phyloP scores from a whole-genome alignment of 2,888 invertebrate genomes.

The Pollenia griseotomentosa region DNA sequence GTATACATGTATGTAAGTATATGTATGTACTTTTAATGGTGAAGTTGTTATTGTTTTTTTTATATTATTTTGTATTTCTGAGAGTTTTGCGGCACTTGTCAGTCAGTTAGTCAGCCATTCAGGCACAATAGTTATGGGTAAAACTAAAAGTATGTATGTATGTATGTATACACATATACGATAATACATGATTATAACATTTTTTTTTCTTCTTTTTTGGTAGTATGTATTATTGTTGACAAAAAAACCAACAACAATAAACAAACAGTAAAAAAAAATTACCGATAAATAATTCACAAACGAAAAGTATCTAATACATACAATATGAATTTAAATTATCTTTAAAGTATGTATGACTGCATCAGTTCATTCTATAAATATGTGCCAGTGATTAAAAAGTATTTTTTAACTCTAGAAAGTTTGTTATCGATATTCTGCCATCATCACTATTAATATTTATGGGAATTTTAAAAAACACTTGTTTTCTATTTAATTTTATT shows the following conservation, averaged over 20 bases:
- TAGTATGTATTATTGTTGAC: conserved; percentile 39
- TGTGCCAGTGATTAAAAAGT: background rate
- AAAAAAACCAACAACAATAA: conserved; percentile 16
- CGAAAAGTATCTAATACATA: background rate
- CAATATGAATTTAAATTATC: too few relatives aligned
- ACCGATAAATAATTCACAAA: conserved; percentile 24
- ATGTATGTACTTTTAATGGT: conserved; percentile 29
- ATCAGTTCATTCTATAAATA: background rate
- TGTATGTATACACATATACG: background rate
- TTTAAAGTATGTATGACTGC: background rate
- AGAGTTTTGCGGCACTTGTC: conserved; percentile 38
- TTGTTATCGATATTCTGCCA: conserved; percentile 11
- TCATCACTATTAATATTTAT: background rate
- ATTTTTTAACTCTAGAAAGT: background rate
- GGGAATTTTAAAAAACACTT: background rate
- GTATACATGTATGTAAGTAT: conserved; percentile 13
- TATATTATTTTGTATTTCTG: conserved; percentile 18
- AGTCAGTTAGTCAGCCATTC: conserved; percentile 5
- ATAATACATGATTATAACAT: conserved; percentile 34
- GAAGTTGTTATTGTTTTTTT: conserved; percentile 23
- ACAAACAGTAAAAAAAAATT: background rate
- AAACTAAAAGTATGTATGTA: conserved; percentile 41
- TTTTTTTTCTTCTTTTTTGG: conserved; percentile 35
- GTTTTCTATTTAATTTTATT: background rate
- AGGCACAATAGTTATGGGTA: conserved; percentile 49